Percentiles rank a stretch among this genome's conserved stretches.
phyloP scores from a whole-genome alignment of 2,797 vertebrate species.

The Hypotaenidia okinawae region DNA sequence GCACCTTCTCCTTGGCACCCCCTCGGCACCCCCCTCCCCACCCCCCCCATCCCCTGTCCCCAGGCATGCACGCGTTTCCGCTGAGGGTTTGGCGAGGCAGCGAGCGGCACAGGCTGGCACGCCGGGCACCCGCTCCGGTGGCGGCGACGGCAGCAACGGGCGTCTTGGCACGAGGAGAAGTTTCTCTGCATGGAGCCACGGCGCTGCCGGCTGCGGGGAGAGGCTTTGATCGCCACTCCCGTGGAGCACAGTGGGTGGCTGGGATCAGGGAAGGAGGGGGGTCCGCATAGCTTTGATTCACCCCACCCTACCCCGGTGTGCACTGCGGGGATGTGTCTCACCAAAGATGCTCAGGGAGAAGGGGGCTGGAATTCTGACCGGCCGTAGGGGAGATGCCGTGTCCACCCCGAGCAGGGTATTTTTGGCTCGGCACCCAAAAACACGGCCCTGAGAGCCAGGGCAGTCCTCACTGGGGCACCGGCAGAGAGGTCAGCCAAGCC shows the following conservation, averaged over 20 bases:
- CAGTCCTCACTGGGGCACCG: accelerated
- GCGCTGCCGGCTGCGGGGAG: neutral
- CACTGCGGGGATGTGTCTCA: neutral
- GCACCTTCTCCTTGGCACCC: neutral
- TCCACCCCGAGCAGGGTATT: neutral
- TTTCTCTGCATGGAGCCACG: neutral
- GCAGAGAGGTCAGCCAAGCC: accelerated
- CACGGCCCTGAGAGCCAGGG: accelerated
- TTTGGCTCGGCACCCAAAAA: neutral
- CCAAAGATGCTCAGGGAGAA: neutral
- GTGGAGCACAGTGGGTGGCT: neutral
- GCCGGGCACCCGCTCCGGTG: neutral
- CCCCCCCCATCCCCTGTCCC: neutral
- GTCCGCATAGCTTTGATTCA: neutral
- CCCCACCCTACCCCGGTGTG: neutral
- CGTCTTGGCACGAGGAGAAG: neutral
- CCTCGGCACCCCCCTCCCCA: too few species aligned
- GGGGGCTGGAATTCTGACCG: neutral
- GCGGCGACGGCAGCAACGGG: neutral
- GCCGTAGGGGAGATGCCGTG: neutral
- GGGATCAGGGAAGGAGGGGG: neutral
- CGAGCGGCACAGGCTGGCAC: neutral
- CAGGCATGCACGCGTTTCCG: neutral
- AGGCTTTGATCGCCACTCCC: neutral
- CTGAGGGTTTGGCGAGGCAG: neutral